Evolutionary conservation across 2,888 invertebrate genomes (phyloP), one percentile per base, ranked within the genome.

Genomic region (Nomada hirtipes): DNA sequence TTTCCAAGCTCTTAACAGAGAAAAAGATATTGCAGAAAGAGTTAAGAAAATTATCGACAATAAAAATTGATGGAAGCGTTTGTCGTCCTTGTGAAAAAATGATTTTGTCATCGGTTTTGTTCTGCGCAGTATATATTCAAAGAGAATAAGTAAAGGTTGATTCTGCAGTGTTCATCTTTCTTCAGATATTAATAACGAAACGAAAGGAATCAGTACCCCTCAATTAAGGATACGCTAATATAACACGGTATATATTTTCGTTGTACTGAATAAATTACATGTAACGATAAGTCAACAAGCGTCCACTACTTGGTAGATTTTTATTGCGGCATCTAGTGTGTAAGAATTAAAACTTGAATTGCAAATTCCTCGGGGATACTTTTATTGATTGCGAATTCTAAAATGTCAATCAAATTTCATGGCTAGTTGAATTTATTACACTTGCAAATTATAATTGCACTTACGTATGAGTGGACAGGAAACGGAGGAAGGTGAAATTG

Each of bases 391-490:
- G 60, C 36, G 20, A 52, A 50, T 65, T 65, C 29, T 50, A 15
- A 23, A 52, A 29, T n/a, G n/a, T n/a, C 15, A 18, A 52, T 50
- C 10, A 2, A 44, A 11, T 44, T 26, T 57, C 55, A 63, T 9
- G 63, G n/a, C 13, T 4, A 63, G n/a, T 42, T 42, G 53, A 63
- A 13, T 60, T 29, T 15, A n/a, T 52, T 52, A 18, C 18, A 13
- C 42, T 29, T 20, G 42, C 26, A 64, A 52, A 65, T 42, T 59
- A 52, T 52, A 76, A 72, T 26, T 52, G 15, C 50, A 9, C 23
- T 18, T 72, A 18, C 73, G 26, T 29, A 15, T 10, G 77, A 59
- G 44, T 18, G 13, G 44, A 10, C 4, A 47, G 23, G 55, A 50
- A 76, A 63, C 20, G 20, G 20, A 29, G 55, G 20, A 64, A 57